These are phyloP conservation scores for Frankliniella fusca DNA, from an alignment of 2,888 invertebrate genomes.

Conservation along the genomic window DNA sequence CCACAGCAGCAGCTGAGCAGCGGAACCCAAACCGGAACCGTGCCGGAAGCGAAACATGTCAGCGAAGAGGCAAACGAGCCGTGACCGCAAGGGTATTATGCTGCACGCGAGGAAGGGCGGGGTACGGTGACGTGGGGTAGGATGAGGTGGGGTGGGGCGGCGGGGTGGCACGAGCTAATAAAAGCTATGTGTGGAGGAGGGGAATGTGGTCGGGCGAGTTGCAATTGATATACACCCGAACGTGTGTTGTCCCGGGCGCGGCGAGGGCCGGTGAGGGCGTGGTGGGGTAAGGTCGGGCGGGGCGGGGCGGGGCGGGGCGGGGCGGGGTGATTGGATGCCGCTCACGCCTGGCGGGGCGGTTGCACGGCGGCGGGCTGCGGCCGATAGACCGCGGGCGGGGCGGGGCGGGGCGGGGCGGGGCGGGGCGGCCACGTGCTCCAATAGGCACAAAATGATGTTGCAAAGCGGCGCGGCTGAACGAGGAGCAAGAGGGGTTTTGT, in stretches of 20 bases:
- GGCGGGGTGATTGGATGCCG: not conserved
- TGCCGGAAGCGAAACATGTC: slow-evolving; percentile 8
- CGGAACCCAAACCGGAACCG: not conserved
- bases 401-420: too few species aligned
- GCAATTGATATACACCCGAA: slow-evolving; percentile 5
- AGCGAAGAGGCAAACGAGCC: slow-evolving; percentile 3
- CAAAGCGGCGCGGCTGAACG: too few species aligned
- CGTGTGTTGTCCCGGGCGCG: too few species aligned
- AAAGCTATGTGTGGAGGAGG: not conserved
- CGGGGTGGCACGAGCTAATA: not conserved
- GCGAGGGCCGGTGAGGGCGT: too few species aligned
- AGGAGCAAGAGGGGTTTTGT: too few species aligned
- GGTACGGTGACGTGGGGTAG: not conserved
- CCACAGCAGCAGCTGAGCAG: not conserved
- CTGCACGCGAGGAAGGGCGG: not conserved
- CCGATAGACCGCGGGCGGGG: not conserved
- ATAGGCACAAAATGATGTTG: too few species aligned
- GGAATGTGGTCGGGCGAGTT: not conserved
- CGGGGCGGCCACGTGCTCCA: too few species aligned
- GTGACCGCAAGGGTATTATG: slow-evolving; percentile 2
- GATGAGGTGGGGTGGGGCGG: not conserved
- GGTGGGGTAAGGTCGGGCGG: too few species aligned
- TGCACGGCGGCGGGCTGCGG: not conserved
- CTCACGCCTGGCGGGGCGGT: not conserved
- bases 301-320: not conserved